phyloP scores from a whole-genome alignment of 2,797 vertebrate genomes.

The Brachyrhaphis roseni region DNA sequence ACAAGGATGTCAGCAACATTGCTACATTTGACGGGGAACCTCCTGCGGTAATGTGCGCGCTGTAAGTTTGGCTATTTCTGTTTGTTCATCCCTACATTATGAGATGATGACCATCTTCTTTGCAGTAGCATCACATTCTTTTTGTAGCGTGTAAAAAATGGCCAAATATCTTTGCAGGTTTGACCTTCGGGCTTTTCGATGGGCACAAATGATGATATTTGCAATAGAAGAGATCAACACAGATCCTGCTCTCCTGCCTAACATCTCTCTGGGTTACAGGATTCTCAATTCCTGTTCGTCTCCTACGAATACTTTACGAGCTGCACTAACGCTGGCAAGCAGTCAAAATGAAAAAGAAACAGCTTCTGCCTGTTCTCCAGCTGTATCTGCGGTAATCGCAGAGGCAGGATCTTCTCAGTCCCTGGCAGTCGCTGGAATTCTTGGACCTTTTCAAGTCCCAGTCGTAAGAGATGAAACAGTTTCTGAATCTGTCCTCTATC shows the following conservation, averaged over 20 bases:
- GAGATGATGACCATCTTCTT: not conserved
- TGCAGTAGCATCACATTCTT: not conserved
- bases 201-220: conserved; percentile 82
- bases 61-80: conserved; percentile 53
- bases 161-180: conserved; percentile 60
- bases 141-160: not conserved
- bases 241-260: conserved; percentile 72
- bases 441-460: conserved; percentile 81
- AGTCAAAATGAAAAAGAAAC: conserved; percentile 34
- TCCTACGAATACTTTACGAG: conserved; percentile 74
- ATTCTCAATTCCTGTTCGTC: conserved; percentile 83
- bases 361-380: conserved; percentile 59
- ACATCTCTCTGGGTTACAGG: conserved; percentile 79
- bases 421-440: conserved; percentile 71
- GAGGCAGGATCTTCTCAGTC: conserved; percentile 83
- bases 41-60: conserved; percentile 60
- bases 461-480: conserved; percentile 67
- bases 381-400: conserved; percentile 78
- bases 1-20: conserved; percentile 71
- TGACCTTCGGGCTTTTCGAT: conserved; percentile 79
- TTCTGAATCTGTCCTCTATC: not conserved
- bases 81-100: not conserved
- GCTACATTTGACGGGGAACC: conserved; percentile 53
- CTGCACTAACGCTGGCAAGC: conserved; percentile 72
- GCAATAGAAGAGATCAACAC: conserved; percentile 82